Base-by-base conservation (phyloP, 2,888 invertebrate genomes). In the Latrodectus hesperus region DNA sequence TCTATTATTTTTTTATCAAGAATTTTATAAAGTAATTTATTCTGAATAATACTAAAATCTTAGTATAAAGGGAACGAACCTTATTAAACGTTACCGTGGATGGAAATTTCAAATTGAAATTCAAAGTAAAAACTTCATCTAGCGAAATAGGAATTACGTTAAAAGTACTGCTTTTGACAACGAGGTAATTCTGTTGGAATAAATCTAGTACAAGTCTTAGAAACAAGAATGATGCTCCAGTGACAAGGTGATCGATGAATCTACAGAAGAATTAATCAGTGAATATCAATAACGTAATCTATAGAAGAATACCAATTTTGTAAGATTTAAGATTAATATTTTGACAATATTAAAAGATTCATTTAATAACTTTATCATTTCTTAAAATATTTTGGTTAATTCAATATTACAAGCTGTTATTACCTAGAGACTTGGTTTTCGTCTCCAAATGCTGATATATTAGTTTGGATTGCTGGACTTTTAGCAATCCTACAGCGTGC, bases 151-250 rank as follows among this genome's bases (percentile, higher is more conserved):
- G 97, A 78, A 98, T 94, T n/a, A 97, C 93, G 94, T 98, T 98
- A 92, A 97, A 98, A 91, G 97, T 97, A 0, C 97, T 95, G 8
- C 98, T 98, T 93, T 98, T 98, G 65, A 97, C 95, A 17, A 98
- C 97, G 89, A 99, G 94, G 91, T 97, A 96, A 74, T 98, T 98
- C 91, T 95, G 94, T 92, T 98, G 97, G 90, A 99, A 95, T 90
- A 99, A 94, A 93, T 99, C 98, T 90, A 99, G 93, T 70, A 96
- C 96, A 83, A 98, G 93, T 93, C 98, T 98, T 89, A 96, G 95
- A 93, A 97, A 98, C 89, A 99, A 94, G 93, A 98, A 97, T 75
- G 97, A 98, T 88, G 98, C 98, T 88, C 97, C 93, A 83, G 95
- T 94, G 53, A 96, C 94, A 78, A 99, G 93, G 92, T 98, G 97